phyloP scores from a whole-genome alignment of 2,113 vertebrate genomes.

The Notothenia coriiceps region DNA sequence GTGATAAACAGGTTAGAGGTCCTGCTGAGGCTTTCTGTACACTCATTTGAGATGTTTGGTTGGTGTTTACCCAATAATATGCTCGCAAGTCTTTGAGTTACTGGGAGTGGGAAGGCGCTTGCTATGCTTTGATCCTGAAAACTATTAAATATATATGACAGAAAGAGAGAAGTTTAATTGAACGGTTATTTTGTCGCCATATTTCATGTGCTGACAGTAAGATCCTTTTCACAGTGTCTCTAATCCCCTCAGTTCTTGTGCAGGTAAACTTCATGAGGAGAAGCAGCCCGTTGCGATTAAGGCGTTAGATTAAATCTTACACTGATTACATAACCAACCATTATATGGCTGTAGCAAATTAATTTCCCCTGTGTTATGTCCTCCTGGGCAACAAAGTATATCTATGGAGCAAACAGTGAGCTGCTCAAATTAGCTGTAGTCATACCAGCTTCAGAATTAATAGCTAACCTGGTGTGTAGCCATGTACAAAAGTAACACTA shows the following conservation, averaged over 20 bases:
- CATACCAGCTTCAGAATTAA: slow-evolving; percentile 14
- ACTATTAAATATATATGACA: slow-evolving; percentile 74
- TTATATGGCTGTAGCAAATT: slow-evolving; percentile 76
- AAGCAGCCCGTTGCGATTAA: slow-evolving; percentile 55
- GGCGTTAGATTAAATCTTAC: slow-evolving; percentile 77
- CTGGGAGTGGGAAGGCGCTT: slow-evolving; percentile 39
- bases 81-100: slow-evolving; percentile 38
- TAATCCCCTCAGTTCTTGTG: slow-evolving; percentile 52
- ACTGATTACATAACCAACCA: slow-evolving; percentile 76
- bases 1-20: slow-evolving; percentile 54
- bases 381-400: slow-evolving; percentile 45
- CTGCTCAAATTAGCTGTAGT: slow-evolving; percentile 51
- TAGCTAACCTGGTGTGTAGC: slow-evolving; percentile 6
- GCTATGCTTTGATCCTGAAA: slow-evolving; percentile 62
- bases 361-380: slow-evolving; percentile 77
- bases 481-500: slow-evolving; percentile 7
- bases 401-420: slow-evolving; percentile 46
- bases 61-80: slow-evolving; percentile 31
- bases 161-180: slow-evolving; percentile 50
- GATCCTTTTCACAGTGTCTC: slow-evolving; percentile 26
- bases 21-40: slow-evolving; percentile 29
- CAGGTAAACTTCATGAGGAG: slow-evolving; percentile 59
- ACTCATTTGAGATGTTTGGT: slow-evolving; percentile 15
- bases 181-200: slow-evolving; percentile 41
- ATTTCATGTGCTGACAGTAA: slow-evolving; percentile 53